Base-by-base conservation (phyloP, 2,113 vertebrate species). In the Cyprinodon tularosa region DNA sequence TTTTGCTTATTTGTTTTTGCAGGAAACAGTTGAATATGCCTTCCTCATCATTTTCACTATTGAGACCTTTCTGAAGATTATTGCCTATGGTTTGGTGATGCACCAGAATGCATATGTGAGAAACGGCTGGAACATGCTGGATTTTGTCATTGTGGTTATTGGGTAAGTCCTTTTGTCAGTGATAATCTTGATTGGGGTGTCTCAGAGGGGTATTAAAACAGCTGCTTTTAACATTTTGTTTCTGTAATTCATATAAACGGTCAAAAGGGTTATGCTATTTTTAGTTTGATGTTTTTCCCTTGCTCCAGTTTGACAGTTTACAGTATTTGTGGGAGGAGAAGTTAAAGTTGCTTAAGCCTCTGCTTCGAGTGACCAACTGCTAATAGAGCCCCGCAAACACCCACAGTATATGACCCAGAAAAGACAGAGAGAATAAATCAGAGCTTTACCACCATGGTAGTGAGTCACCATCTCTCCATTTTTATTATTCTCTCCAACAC, bases 21-120 rank as follows among this genome's bases (percentile, higher is more conserved):
- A 99, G 98, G 98, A 99, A 97, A 99, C 98, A 95, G 98, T 99
- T 92, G 98, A 99, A 96, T 99, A 99, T 97, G 97, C 97, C 96
- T 99, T 99, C 96, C 97, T 99, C 93, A 98, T 99, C 92, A 97
- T 99, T 95, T 99, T 99, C 96, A 99, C 97, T 89, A 96, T 99
- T 82, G 98, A 99, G 94, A 99, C 98, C 82, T 99, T 98, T 95
- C 95, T 99, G 95, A 99, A 99, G 96, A 99, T 99, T 91, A 97
- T 99, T 78, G 98, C 98, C 3, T 99, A 99, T 81, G 98, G 98
- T 95, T 93, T 99, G 94, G 95, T 99, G 92, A 96, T 98, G 92
- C 98, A 99, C 87, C 97, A 98, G 93, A 98, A 97, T 64, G 97
- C 98, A 0, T 99, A 99, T 20, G 97, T 99, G 93, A 95, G 97